These are phyloP conservation scores for Gadus macrocephalus DNA, from an alignment of 2,113 vertebrate genomes.

Conservation along the genomic window DNA sequence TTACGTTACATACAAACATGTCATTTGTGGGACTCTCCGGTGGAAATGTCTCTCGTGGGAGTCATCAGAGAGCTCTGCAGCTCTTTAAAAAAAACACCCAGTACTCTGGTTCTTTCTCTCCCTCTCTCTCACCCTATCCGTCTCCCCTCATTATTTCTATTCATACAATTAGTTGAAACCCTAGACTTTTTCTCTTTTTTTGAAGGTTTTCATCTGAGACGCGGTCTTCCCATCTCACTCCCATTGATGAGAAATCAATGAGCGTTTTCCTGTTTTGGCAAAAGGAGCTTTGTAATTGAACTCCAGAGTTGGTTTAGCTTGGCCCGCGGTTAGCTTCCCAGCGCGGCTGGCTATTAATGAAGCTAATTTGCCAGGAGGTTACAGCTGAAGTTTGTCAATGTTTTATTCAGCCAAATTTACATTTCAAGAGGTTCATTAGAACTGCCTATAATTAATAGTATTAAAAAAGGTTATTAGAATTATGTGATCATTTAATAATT, in stretches of 20 bases:
- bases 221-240: slow-evolving; percentile 36
- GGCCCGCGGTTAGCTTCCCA: too few species aligned
- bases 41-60: slow-evolving; percentile 65
- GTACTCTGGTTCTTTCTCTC: too few species aligned
- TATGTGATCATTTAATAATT: too few species aligned
- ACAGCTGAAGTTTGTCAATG: too few species aligned
- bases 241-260: slow-evolving; percentile 59
- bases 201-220: slow-evolving; percentile 6
- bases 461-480: too few species aligned
- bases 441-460: too few species aligned
- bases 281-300: slow-evolving; percentile 44
- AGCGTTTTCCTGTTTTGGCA: slow-evolving; percentile 41
- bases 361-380: too few species aligned
- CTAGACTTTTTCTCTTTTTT: slow-evolving; percentile 16
- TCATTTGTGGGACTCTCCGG: slow-evolving; percentile 58
- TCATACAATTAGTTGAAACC: slow-evolving; percentile 45
- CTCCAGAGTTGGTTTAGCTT: slow-evolving; percentile 1
- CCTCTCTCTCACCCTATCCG: slow-evolving; percentile 41
- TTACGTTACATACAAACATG: slow-evolving; percentile 65
- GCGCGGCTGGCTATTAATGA: too few species aligned
- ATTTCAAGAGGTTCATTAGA: too few species aligned
- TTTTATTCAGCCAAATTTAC: too few species aligned
- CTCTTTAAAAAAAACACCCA: slow-evolving; percentile 29
- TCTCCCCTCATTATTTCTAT: slow-evolving; percentile 56
- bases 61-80: slow-evolving; percentile 62